Conservation (phyloP, 2,113 vertebrate genomes). For the Tupaia chinensis region DNA sequence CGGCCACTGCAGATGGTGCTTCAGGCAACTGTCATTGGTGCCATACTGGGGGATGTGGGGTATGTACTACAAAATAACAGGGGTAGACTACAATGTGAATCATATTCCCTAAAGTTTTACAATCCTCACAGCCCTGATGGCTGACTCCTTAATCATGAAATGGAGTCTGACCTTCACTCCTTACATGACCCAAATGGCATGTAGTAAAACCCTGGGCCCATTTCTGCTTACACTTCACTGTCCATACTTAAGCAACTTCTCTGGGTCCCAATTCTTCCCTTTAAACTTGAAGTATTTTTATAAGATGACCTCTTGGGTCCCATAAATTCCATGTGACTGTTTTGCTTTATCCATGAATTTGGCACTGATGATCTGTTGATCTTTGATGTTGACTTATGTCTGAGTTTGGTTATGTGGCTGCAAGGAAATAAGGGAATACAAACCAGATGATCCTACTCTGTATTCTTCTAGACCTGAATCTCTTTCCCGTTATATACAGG, state of each 20-base stretch:
- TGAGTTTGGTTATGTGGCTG: neutral
- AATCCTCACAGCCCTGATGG: neutral
- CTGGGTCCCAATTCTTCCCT: neutral
- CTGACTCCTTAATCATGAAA: neutral
- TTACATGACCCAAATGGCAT: neutral
- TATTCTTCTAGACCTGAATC: neutral
- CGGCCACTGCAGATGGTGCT: neutral
- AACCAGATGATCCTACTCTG: neutral
- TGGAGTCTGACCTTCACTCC: neutral
- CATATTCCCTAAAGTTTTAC: neutral
- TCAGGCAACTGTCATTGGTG: neutral
- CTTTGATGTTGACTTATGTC: neutral
- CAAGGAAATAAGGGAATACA: neutral
- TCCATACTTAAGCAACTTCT: neutral
- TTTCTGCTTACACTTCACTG: neutral
- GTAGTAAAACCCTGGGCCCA: neutral
- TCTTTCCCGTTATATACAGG: neutral
- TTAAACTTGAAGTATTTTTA: neutral
- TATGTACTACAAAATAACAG: neutral
- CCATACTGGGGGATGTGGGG: accelerated
- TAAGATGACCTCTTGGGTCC: neutral
- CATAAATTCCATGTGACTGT: neutral
- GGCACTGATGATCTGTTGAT: neutral
- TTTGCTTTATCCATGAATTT: slow-evolving; percentile 30
- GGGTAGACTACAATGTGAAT: neutral